These are phyloP conservation scores for Gibbula magus DNA, from an alignment of 2,888 invertebrate genomes.

Conservation along the genomic window DNA sequence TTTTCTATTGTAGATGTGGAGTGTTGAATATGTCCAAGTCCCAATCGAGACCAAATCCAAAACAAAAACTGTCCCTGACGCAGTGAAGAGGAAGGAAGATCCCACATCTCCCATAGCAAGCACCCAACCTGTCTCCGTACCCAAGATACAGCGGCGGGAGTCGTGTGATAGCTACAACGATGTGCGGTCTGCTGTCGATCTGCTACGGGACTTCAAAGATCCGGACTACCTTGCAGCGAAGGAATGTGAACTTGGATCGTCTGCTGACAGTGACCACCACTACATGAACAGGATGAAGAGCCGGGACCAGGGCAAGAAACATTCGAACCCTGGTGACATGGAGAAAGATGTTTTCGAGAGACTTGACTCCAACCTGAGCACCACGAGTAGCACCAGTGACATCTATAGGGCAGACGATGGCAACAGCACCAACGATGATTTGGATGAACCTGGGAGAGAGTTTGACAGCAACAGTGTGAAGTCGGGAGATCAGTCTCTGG, in stretches of 20 bases:
- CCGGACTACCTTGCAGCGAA: conserved; percentile 63
- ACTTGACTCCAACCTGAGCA: conserved; percentile 52
- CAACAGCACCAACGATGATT: conserved; percentile 33
- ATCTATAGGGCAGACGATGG: conserved; percentile 52
- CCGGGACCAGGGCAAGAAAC: conserved; percentile 23
- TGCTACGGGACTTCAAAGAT: conserved; percentile 70
- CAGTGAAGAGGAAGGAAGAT: conserved; percentile 21
- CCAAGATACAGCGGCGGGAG: conserved; percentile 40
- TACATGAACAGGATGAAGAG: conserved; percentile 48
- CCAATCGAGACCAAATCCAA: conserved; percentile 78
- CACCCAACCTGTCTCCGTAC: conserved; percentile 21
- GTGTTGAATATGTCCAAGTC: conserved; percentile 93
- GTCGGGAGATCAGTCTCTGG: conserved; percentile 58
- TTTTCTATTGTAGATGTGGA: conserved; percentile 88
- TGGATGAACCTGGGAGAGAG: conserved; percentile 39
- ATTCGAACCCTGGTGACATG: conserved; percentile 35
- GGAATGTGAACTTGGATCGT: conserved; percentile 68
- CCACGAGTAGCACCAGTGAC: conserved; percentile 66
- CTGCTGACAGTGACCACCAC: conserved; percentile 69
- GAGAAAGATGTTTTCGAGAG: conserved; percentile 47
- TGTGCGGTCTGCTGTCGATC: conserved; percentile 55
- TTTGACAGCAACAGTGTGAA: conserved; percentile 41
- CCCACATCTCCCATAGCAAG: conserved; percentile 26
- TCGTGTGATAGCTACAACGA: conserved; percentile 63
- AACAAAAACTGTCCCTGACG: conserved; percentile 21